Evolutionary conservation across 2,888 invertebrate species (phyloP).

Genomic region (Hanleya hanleyi): DNA sequence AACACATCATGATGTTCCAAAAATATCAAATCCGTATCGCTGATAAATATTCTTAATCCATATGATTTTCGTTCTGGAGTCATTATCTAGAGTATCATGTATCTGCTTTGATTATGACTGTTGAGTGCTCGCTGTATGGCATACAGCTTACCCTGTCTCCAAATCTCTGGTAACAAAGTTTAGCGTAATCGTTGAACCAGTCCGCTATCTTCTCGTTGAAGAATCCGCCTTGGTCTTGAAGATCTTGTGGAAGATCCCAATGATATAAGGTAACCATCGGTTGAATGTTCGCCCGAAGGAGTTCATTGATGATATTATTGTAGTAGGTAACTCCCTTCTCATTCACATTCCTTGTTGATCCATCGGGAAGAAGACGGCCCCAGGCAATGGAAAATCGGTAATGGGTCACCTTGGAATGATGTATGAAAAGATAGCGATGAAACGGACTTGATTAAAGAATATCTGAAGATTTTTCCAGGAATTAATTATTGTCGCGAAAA

Average conservation of each 20-base stretch:
- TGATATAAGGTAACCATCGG: conserved; percentile 78
- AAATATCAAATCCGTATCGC: too few species aligned
- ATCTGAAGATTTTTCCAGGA: too few species aligned
- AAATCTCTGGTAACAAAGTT: conserved; percentile 68
- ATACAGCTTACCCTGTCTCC: conserved; percentile 72
- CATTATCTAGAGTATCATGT: too few species aligned
- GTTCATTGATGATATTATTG: conserved; percentile 82
- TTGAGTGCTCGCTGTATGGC: too few species aligned
- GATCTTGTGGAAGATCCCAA: conserved; percentile 73
- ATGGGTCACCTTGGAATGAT: conserved; percentile 27
- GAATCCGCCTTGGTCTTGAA: conserved; percentile 71
- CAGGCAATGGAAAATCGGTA: conserved; percentile 79
- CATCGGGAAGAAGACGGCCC: conserved; percentile 84
- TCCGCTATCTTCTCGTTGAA: conserved; percentile 57
- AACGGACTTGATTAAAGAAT: too few species aligned
- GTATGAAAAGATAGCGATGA: too few species aligned
- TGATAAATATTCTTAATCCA: too few species aligned
- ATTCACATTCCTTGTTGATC: conserved; percentile 75
- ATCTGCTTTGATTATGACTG: too few species aligned
- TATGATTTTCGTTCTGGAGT: too few species aligned
- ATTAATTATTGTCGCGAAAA: too few species aligned
- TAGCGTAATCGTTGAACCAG: conserved; percentile 71
- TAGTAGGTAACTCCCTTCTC: conserved; percentile 84
- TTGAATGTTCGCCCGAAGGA: conserved; percentile 77
- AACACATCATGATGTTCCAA: too few species aligned